Percentiles rank a stretch among this genome's conserved stretches.
phyloP scores from a whole-genome alignment of 37 sponge, comb jelly and placozoan species.

The Diacarnus erythraeanus region DNA sequence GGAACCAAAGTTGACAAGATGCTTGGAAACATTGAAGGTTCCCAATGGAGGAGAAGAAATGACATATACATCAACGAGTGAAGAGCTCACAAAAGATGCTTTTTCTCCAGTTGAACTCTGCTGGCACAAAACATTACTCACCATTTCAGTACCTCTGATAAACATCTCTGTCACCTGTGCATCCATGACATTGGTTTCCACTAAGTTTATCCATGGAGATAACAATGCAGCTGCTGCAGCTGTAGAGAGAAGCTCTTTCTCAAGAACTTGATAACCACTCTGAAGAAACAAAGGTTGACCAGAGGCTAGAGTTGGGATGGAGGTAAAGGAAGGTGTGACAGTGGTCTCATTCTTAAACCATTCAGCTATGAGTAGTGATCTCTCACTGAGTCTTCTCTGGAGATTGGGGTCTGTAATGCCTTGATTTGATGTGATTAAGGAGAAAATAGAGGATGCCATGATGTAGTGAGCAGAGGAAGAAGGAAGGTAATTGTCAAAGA shows the following conservation, averaged over 20 bases:
- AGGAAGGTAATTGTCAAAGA: constrained; percentile 28
- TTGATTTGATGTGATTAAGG: constrained; percentile 6
- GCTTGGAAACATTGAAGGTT: constrained; percentile 15
- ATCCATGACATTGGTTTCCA: not conserved
- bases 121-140: constrained; percentile 24
- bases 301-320: not conserved
- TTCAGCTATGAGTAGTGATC: not conserved
- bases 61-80: not conserved
- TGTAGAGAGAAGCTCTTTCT: not conserved
- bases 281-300: constrained; percentile 23
- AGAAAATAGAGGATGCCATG: constrained; percentile 13
- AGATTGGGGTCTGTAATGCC: not conserved
- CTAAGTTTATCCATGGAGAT: not conserved
- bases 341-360: constrained; percentile 30
- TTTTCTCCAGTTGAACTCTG: constrained; percentile 22
- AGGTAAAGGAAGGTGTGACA: not conserved
- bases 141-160: not conserved
- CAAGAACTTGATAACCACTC: not conserved
- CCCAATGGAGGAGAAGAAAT: constrained; percentile 26
- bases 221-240: not conserved
- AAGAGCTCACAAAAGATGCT: not conserved
- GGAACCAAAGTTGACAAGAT: constrained; percentile 21
- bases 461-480: constrained; percentile 28
- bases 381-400: not conserved
- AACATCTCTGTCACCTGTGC: not conserved